Conservation (phyloP, 2,113 vertebrate species). For the Lynx canadensis region DNA sequence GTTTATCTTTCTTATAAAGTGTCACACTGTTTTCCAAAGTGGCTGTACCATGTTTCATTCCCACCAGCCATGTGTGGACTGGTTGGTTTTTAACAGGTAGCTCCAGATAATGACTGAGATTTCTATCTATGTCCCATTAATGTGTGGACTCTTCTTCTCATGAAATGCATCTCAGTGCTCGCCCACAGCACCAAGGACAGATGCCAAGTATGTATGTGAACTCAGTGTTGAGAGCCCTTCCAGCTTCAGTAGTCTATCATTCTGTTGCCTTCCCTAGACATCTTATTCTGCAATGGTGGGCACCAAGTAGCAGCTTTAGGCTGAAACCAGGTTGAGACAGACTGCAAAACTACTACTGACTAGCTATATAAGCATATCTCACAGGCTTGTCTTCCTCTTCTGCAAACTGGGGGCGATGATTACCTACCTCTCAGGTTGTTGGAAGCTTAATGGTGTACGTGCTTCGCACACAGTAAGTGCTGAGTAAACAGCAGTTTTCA, state of each 20-base stretch:
- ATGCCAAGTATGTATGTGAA: not conserved
- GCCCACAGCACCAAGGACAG: not conserved
- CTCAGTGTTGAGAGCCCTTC: not conserved
- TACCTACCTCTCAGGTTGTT: not conserved
- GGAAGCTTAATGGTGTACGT: not conserved
- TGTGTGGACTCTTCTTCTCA: not conserved
- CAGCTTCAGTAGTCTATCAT: too few species aligned
- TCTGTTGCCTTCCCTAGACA: not conserved
- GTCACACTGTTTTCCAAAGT: not conserved
- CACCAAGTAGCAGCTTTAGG: not conserved
- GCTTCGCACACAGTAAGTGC: not conserved
- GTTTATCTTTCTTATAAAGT: not conserved
- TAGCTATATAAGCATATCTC: not conserved
- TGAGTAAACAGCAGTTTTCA: not conserved
- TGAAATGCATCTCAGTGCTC: not conserved
- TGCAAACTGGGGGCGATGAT: not conserved
- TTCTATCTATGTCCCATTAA: not conserved
- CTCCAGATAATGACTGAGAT: not conserved
- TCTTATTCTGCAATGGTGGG: not conserved
- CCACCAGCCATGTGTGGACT: not conserved
- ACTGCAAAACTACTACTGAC: not conserved
- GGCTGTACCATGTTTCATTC: not conserved
- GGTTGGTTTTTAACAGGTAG: not conserved
- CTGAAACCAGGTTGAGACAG: not conserved
- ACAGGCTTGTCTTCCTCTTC: not conserved